Evolutionary conservation across 92 coral and sea anemone genomes (phyloP), one percentile per base, ranked within the genome.

Genomic region (Chrysogorgia sp.): DNA sequence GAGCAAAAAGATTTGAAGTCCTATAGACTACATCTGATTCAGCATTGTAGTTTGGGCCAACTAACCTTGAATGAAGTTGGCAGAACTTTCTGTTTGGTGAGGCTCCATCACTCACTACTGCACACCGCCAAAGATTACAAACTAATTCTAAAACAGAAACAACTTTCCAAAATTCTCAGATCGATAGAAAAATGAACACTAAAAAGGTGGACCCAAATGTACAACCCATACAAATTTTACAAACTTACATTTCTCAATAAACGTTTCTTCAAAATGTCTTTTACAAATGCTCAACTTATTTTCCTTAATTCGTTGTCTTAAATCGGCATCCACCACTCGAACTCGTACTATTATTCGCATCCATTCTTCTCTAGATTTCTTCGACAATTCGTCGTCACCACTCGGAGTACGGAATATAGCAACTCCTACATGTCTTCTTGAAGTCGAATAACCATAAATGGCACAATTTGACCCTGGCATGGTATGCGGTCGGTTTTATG

Each of bases 81-180:
- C 19, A 61, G 31, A 61, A 61, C 33, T 25, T 7, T 17, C 66
- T 29, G 28, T 60, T 60, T 22, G 66, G 66, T 60, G n/a, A n/a
- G n/a, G n/a, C n/a, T n/a, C n/a, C n/a, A n/a, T n/a, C n/a, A n/a
- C n/a, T n/a, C n/a, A n/a, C 31, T n/a, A 40, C 40, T 0, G 68
- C 68, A 61, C 68, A 61, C 1, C 19, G 34, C 68, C 37, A 61
- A 21, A 61, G 68, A 40, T 61, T 61, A 34, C 68, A 61, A 22
- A 61, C 68, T 19, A 61, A 22, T 40, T 61, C 68, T 5, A 61
- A 40, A 12, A 61, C 68, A 19, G 68, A 61, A 22, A 61, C 37
- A 1, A 22, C 34, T 32, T 61, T 61, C 68, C 68, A 61, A 14
- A 61, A 61, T n/a, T n/a, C n/a, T n/a, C n/a, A n/a, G n/a, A n/a